Evolutionary conservation across 2,888 invertebrate genomes (phyloP).

Genomic region (Pachycephus smyrnensis): DNA sequence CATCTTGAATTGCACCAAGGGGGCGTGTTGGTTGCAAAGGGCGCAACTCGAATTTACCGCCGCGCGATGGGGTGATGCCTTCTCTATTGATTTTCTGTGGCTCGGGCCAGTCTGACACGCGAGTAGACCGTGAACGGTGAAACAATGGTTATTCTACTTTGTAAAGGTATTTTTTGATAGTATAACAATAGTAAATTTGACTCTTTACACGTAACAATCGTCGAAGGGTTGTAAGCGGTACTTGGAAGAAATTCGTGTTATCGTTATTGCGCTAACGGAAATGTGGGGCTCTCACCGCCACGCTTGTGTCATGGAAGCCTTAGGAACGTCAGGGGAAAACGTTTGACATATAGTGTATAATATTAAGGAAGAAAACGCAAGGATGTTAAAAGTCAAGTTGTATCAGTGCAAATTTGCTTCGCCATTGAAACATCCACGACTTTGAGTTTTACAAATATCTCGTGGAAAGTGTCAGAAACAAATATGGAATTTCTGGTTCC

Average conservation of each 20-base stretch:
- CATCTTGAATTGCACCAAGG: background rate
- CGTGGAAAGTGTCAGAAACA: background rate
- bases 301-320: constrained; percentile 20
- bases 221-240: background rate
- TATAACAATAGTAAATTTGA: background rate
- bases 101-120: constrained; percentile 42
- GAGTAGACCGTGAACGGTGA: constrained; percentile 31
- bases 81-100: constrained; percentile 47
- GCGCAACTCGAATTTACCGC: constrained; percentile 38
- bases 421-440: background rate
- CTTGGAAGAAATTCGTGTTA: background rate
- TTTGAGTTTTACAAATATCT: background rate
- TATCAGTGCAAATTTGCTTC: background rate
- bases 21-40: background rate
- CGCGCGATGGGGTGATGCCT: constrained; percentile 35
- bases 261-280: background rate
- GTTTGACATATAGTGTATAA: background rate
- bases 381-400: background rate
- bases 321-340: constrained; percentile 11
- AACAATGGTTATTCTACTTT: constrained; percentile 55
- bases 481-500: background rate
- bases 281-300: background rate
- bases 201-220: background rate
- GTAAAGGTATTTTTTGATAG: constrained; percentile 46
- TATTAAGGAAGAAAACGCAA: background rate